Percentiles rank a stretch among this genome's conserved stretches.
Evolutionary conservation across 2,888 invertebrate species (phyloP).

Genomic region (Tupiocoris notatus): DNA sequence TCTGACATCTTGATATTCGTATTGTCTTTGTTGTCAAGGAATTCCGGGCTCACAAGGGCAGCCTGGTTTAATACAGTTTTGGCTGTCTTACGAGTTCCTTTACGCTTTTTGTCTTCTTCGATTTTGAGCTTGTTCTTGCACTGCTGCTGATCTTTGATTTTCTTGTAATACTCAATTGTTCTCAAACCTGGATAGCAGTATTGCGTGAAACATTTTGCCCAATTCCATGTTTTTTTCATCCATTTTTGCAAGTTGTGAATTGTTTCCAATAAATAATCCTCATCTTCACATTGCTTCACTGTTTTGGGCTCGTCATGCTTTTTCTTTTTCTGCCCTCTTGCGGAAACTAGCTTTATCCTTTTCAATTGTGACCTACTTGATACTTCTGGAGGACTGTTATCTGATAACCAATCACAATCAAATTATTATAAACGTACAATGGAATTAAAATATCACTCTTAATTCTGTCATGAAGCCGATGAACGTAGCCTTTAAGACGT

Average conservation of each 20-base stretch:
- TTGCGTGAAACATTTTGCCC: slow-evolving; percentile 9
- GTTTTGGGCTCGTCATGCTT: background rate
- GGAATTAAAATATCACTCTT: no score
- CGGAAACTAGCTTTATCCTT: no score
- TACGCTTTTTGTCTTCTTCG: background rate
- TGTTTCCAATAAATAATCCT: slow-evolving; percentile 11
- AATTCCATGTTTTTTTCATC: background rate
- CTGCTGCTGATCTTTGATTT: slow-evolving; percentile 3
- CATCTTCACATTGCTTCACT: background rate
- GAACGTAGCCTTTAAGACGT: no score
- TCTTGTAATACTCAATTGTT: slow-evolving; percentile 16
- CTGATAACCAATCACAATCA: no score
- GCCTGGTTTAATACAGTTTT: background rate
- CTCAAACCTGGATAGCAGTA: slow-evolving; percentile 22
- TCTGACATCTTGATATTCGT: background rate
- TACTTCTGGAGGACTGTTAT: no score
- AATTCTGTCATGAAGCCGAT: no score
- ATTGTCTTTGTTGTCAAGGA: background rate
- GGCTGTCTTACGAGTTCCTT: background rate
- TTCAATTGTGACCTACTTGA: no score
- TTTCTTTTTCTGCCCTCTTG: no score
- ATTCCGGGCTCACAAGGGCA: background rate
- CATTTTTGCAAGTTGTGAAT: slow-evolving; percentile 12
- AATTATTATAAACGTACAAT: no score
- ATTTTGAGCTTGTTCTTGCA: background rate